Evolutionary conservation across 2,888 invertebrate genomes (phyloP), one percentile per base, ranked within the genome.

Genomic region (Ennomos fuscantarius): DNA sequence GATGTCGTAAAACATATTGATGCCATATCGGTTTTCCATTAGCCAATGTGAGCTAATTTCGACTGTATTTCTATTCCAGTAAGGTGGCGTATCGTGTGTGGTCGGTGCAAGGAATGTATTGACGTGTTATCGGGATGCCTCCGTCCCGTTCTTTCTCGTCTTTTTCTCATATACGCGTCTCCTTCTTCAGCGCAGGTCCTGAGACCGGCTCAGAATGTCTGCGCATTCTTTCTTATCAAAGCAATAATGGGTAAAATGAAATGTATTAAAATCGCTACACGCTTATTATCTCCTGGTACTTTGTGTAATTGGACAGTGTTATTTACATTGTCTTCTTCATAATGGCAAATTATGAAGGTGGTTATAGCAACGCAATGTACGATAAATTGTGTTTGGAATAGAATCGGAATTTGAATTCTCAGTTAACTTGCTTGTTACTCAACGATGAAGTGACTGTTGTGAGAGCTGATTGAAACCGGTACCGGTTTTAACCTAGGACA

Each of bases 21-120:
- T 90, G 92, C 81, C 84, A 76, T 92, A 92, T 92, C 87, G 92
- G 92, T 92, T 92, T 91, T 92, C 92, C 92, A 92, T 92, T 92
- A 90, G 71, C 45, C 37, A 47, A 11, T 58, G 37, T 73, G 66
- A 64, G 62, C 69, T 65, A 86, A 78, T 72, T 44, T 80, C 72
- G 63, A 74, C 87, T 74, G 55, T 88, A 74, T 66, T 36, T 13
- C 8, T 1, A 37, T 0, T 10, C 0, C 2, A 1, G 0, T 0
- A 87, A 69, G 73, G 79, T 71, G 60, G 58, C 61, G 65, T 75
- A 66, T 89, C 78, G 81, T 74, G 65, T 85, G 87, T 78, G 78
- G 52, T 41, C 37, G 62, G 65, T 64, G 73, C 66, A 82, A 84
- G 90, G 86, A 92, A 92, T 88, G 92, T 92, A 92, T 92, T 92